Base-by-base conservation (phyloP, 2,113 vertebrate genomes). In the Pavo muticus region DNA sequence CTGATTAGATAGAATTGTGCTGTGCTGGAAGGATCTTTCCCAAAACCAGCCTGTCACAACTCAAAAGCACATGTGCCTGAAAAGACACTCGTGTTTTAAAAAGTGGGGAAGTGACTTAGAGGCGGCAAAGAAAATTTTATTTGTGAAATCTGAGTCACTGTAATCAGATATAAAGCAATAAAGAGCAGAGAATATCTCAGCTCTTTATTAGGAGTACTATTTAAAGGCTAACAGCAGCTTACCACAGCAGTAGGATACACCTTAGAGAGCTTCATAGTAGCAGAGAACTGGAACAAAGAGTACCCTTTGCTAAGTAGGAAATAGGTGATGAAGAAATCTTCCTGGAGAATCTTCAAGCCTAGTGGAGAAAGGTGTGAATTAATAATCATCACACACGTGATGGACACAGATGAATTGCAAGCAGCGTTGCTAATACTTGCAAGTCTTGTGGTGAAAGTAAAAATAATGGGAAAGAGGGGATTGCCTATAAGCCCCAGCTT, bases 281-380 rank as follows among this genome's bases (percentile, higher is more conserved):
- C 57, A 89, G 39, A 82, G 23, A 87, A 94, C 44, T 61, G n/a
- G 20, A 89, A 90, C 40, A 82, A 91, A 91, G 61, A 39, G 24
- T 44, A 39, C 12, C 3, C 9, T 56, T 82, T 56, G 29, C 23
- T 45, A 79, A 76, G 16, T 5, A 95, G 71, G 64, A 90, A 85
- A 59, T n/a, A 73, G 16, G 9, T 30, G 44, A n/a, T 61, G 24
- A 78, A 68, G 78, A 69, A 79, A 69, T 78, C 57, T 79, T 2
- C 59, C n/a, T 82, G 74, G 37, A 91, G 37, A 15, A 75, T 29
- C 48, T 63, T 79, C 35, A 39, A 87, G 39, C 23, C 14, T 1
- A 0, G 0, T 30, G 25, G 32, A 91, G 35, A 63, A 7, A 50
- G 59, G 29, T 35, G 44, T 29, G 40, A 5, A 9, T 45, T 24